Evolutionary conservation across 1,140 invertebrate species (phyloP).

Genomic region (Atopsyche davidsoni): DNA sequence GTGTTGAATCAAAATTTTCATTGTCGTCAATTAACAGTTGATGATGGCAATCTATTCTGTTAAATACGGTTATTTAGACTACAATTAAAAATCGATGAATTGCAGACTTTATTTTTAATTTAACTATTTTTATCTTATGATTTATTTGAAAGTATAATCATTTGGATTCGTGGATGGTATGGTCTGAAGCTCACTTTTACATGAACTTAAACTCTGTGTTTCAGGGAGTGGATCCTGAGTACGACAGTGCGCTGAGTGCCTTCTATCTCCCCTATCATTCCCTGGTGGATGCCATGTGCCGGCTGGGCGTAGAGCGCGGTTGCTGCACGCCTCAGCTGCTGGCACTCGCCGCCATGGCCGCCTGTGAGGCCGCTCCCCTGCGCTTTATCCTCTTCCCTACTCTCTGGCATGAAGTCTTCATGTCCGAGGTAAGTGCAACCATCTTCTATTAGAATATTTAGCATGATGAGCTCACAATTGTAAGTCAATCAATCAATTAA

Average conservation of each 20-base stretch:
- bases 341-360: slow-evolving; percentile 76
- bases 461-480: neutral
- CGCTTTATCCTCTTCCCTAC: slow-evolving; percentile 79
- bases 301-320: slow-evolving; percentile 77
- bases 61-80: too few species aligned
- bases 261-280: slow-evolving; percentile 80
- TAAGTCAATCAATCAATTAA: neutral
- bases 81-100: too few species aligned
- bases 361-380: slow-evolving; percentile 77
- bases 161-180: too few species aligned
- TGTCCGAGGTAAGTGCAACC: slow-evolving; percentile 55
- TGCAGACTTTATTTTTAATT: too few species aligned
- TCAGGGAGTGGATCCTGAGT: slow-evolving; percentile 68
- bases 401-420: slow-evolving; percentile 75
- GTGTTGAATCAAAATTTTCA: too few species aligned
- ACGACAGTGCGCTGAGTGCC: slow-evolving; percentile 68
- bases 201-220: too few species aligned
- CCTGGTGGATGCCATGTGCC: slow-evolving; percentile 80
- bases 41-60: too few species aligned
- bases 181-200: too few species aligned
- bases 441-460: slow-evolving; percentile 4
- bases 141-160: too few species aligned
- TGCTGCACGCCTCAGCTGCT: slow-evolving; percentile 73
- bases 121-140: too few species aligned
- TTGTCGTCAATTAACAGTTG: too few species aligned